Evolutionary conservation across 2,797 vertebrate genomes (phyloP).

Genomic region (Eulemur rubriventer): DNA sequence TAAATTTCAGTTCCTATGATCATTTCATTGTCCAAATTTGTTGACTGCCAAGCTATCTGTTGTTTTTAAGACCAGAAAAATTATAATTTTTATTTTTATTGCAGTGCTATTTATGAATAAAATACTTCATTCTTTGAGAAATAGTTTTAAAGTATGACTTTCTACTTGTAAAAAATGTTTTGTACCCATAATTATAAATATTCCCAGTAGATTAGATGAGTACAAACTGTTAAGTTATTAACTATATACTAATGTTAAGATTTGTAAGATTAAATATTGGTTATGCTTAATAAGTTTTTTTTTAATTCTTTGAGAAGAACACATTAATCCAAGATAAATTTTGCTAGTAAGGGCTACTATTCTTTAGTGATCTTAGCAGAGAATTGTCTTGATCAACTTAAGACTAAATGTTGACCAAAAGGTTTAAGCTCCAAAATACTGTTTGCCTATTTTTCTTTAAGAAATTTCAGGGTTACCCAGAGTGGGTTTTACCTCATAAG

Average conservation of each 20-base stretch:
- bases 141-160: background rate
- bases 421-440: background rate
- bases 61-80: background rate
- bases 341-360: background rate
- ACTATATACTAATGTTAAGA: background rate
- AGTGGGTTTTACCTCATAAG: background rate
- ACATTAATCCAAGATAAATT: background rate
- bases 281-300: background rate
- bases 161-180: background rate
- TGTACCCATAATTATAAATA: background rate
- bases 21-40: background rate
- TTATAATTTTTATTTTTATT: background rate
- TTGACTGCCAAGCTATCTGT: background rate
- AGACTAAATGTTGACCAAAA: background rate
- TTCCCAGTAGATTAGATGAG: background rate
- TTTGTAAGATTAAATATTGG: background rate
- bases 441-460: background rate
- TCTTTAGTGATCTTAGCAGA: background rate
- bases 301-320: background rate
- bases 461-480: background rate
- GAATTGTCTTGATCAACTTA: background rate
- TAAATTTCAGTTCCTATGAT: background rate
- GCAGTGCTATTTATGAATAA: background rate
- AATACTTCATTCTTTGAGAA: background rate
- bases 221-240: background rate